These are phyloP conservation scores for Salmo trutta DNA, from an alignment of 2,797 vertebrate genomes.

Conservation along the genomic window DNA sequence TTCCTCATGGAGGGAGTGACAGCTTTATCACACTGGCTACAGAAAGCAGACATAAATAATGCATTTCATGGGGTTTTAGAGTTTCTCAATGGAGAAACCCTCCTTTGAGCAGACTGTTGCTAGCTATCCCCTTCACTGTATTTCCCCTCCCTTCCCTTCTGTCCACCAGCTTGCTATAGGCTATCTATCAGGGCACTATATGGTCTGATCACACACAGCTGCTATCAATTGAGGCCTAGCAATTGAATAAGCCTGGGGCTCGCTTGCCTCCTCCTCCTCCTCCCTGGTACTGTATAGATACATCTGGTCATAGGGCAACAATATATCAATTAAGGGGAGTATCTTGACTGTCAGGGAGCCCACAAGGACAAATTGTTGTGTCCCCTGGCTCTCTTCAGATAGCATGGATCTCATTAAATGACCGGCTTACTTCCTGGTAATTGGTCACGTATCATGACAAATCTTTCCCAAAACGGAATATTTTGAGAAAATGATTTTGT, in stretches of 20 bases:
- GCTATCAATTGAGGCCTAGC: constrained; percentile 68
- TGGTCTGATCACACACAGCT: constrained; percentile 68
- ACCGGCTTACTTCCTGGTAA: constrained; percentile 58
- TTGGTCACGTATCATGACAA: constrained; percentile 54
- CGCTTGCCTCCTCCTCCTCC: constrained; percentile 60
- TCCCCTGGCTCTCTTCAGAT: constrained; percentile 53
- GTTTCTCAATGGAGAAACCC: constrained; percentile 41
- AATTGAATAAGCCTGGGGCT: constrained; percentile 74
- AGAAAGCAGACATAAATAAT: constrained; percentile 67
- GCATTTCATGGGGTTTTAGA: constrained; percentile 68
- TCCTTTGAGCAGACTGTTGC: constrained; percentile 26
- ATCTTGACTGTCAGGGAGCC: constrained; percentile 64
- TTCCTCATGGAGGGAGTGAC: constrained; percentile 74
- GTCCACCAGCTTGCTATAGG: constrained; percentile 47
- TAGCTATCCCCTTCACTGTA: constrained; percentile 18
- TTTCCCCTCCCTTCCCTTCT: constrained; percentile 33
- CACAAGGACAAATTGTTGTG: constrained; percentile 69
- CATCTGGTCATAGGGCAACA: constrained; percentile 70
- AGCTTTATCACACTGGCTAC: constrained; percentile 73
- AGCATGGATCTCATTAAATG: constrained; percentile 65
- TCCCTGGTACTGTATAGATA: constrained; percentile 60
- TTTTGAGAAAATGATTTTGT: not conserved
- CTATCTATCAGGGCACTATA: constrained; percentile 62
- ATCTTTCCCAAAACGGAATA: constrained; percentile 34
- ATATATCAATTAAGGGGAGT: constrained; percentile 75